phyloP scores from a whole-genome alignment of 1,140 invertebrate genomes.

The Aphelenchoides besseyi region DNA sequence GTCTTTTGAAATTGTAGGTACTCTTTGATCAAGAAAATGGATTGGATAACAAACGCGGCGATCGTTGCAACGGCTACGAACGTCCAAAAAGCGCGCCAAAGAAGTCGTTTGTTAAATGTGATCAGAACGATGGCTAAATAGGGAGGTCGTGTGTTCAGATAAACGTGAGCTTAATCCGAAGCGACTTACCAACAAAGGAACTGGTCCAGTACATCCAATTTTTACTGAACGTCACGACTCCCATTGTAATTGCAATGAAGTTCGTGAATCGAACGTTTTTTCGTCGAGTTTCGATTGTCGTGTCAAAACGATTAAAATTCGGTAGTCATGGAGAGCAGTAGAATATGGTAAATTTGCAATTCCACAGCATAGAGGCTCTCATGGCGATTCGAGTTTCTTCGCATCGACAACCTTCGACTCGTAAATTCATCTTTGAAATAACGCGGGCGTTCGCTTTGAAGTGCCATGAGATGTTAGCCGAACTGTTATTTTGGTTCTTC shows the following conservation, averaged over 20 bases:
- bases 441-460: no score
- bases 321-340: not conserved
- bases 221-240: constrained; percentile 13
- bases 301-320: not conserved
- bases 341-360: no score
- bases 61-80: not conserved
- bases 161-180: not conserved
- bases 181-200: not conserved
- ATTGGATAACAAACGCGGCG: not conserved
- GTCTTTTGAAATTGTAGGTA: not conserved
- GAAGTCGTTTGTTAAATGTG: not conserved
- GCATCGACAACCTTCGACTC: no score
- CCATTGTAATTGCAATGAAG: not conserved
- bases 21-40: not conserved
- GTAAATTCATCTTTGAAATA: no score
- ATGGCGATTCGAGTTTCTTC: no score
- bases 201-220: constrained; percentile 13
- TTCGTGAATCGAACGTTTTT: not conserved
- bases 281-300: not conserved
- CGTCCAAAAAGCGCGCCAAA: not conserved
- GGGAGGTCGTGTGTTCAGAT: not conserved
- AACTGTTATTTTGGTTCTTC: no score
- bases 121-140: not conserved
- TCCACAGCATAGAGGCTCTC: no score
- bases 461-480: no score